phyloP scores from a whole-genome alignment of 2,888 invertebrate species.

The Cantharis nigra region DNA sequence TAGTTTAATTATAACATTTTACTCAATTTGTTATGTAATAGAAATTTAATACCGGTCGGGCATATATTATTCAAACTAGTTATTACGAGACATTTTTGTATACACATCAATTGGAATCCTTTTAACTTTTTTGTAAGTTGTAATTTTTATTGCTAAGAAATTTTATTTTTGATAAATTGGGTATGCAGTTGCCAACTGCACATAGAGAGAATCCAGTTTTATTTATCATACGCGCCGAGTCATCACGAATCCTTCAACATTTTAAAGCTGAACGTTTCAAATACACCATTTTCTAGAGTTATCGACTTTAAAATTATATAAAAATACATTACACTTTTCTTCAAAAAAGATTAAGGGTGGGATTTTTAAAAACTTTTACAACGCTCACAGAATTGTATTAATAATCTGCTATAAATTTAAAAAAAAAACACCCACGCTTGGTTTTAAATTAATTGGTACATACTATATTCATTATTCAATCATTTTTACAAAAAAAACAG shows the following conservation, averaged over 20 bases:
- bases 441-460: too few species aligned
- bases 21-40: not conserved
- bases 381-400: not conserved
- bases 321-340: not conserved
- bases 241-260: not conserved
- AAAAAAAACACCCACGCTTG: too few species aligned
- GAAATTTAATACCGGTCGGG: not conserved
- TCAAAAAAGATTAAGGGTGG: not conserved
- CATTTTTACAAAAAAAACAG: too few species aligned
- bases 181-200: not conserved
- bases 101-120: not conserved
- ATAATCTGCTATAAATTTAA: not conserved
- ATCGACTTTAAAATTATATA: not conserved
- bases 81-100: not conserved
- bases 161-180: not conserved
- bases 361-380: not conserved
- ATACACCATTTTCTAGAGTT: not conserved
- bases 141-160: not conserved
- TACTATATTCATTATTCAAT: too few species aligned
- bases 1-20: not conserved
- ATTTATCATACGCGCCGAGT: slow-evolving; percentile 1
- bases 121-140: not conserved
- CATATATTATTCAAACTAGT: not conserved
- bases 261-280: not conserved
- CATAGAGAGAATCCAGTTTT: not conserved